Evolutionary conservation across 2,888 invertebrate genomes (phyloP), one percentile per base, ranked within the genome.

Genomic region (Spodoptera picta): DNA sequence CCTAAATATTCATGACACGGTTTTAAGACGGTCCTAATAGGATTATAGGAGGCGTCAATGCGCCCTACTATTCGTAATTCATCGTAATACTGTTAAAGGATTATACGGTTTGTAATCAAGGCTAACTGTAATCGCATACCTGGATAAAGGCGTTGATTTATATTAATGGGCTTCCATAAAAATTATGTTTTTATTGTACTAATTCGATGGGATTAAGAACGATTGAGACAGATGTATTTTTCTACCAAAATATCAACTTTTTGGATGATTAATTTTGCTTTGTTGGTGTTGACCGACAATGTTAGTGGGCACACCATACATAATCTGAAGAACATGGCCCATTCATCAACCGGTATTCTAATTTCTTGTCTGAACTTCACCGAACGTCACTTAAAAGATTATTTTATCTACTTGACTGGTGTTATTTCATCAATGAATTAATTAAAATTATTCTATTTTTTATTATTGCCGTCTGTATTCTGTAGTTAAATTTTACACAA

Each of bases 51-150:
- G 63, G 65, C 67, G 73, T 72, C 74, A 68, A 77, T 68, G 70
- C 77, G 78, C 64, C 77, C 79, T 73, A 81, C 76, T 81, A 73
- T 80, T 77, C 82, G 81, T 85, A 86, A 87, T 83, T 71, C 80
- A 73, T 66, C 71, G 71, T 85, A 87, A 86, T 84, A 61, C 82
- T 79, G 79, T 86, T 87, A 87, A 65, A 72, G 78, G 82, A 84
- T 84, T 86, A 80, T 79, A 74, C 73, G 73, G 64, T 65, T 12
- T 71, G 69, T 77, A 76, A 84, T 83, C 80, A 81, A 80, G 69
- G 67, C 53, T 65, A 64, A 65, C 61, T 59, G 62, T 74, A 61
- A 75, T 65, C 60, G 51, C 47, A 59, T 67, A 67, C 36, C 47
- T 44, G 23, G 51, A 66, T 65, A 63, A 77, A 68, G 55, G 14